Evolutionary conservation across 2,797 vertebrate species (phyloP).

Genomic region (Xenopus petersii): DNA sequence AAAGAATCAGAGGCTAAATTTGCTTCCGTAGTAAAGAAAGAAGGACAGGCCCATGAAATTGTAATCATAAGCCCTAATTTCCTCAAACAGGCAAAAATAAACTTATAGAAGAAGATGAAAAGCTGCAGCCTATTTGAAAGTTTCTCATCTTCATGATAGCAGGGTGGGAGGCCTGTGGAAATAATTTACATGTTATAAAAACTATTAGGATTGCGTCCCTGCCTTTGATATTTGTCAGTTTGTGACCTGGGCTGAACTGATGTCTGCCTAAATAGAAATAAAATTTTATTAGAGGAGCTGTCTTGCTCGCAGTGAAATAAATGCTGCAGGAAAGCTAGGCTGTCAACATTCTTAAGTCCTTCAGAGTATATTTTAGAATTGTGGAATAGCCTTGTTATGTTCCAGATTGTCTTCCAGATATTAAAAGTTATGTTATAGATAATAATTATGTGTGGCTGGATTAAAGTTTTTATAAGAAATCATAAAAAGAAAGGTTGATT

Average conservation of each 20-base stretch:
- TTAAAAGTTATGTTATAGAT: neutral
- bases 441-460: no score
- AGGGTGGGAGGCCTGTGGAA: slow-evolving; percentile 17
- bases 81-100: slow-evolving; percentile 25
- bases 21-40: neutral
- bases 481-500: no score
- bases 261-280: slow-evolving; percentile 10
- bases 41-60: no score
- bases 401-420: neutral
- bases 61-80: slow-evolving; percentile 28
- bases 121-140: neutral
- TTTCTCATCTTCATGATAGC: slow-evolving; percentile 13
- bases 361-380: slow-evolving; percentile 3
- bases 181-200: slow-evolving; percentile 37
- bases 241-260: slow-evolving; percentile 34
- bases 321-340: neutral
- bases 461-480: no score
- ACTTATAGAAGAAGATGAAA: slow-evolving; percentile 31
- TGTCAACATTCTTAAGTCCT: slow-evolving; percentile 2
- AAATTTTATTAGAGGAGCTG: slow-evolving; percentile 30
- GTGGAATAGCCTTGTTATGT: neutral
- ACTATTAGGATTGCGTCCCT: slow-evolving; percentile 19
- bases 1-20: neutral
- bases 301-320: slow-evolving; percentile 31
- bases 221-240: slow-evolving; percentile 40